Percentiles rank a stretch among this genome's conserved stretches.
phyloP scores from a whole-genome alignment of 2,797 vertebrate species.

The Lacerta agilis region DNA sequence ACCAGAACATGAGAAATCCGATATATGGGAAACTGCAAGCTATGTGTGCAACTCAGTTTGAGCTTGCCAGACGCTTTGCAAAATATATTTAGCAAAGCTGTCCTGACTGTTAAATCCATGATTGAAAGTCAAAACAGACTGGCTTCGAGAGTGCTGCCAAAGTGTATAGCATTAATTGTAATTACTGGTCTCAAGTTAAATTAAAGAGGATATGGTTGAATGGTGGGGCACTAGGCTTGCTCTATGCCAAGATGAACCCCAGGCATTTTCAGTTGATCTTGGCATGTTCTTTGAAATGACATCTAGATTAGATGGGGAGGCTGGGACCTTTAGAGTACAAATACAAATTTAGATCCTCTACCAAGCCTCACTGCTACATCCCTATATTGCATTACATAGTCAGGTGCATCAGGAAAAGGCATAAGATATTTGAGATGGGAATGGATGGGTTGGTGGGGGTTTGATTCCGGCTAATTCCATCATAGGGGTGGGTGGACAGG shows the following conservation, averaged over 20 bases:
- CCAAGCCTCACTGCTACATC: background rate
- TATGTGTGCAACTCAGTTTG: background rate
- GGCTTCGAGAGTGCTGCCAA: background rate
- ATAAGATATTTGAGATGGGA: background rate
- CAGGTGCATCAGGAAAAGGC: background rate
- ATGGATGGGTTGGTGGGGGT: background rate
- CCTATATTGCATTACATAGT: background rate
- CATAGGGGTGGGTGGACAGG: background rate
- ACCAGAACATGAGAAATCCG: background rate
- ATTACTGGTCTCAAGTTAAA: background rate
- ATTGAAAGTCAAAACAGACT: background rate
- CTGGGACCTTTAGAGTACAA: background rate
- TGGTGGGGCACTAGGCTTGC: background rate
- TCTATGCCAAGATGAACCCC: background rate
- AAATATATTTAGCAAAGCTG: background rate
- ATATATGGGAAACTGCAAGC: background rate
- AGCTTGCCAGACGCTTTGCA: background rate
- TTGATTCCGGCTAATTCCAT: background rate
- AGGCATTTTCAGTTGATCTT: background rate
- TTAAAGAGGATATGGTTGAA: background rate
- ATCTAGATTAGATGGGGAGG: background rate
- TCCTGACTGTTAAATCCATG: background rate
- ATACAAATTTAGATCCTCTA: background rate
- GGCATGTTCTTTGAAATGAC: background rate
- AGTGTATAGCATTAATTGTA: background rate